Percentiles rank a stretch among this genome's conserved stretches.
phyloP scores from a whole-genome alignment of 2,113 vertebrate species.

The Turnix velox region DNA sequence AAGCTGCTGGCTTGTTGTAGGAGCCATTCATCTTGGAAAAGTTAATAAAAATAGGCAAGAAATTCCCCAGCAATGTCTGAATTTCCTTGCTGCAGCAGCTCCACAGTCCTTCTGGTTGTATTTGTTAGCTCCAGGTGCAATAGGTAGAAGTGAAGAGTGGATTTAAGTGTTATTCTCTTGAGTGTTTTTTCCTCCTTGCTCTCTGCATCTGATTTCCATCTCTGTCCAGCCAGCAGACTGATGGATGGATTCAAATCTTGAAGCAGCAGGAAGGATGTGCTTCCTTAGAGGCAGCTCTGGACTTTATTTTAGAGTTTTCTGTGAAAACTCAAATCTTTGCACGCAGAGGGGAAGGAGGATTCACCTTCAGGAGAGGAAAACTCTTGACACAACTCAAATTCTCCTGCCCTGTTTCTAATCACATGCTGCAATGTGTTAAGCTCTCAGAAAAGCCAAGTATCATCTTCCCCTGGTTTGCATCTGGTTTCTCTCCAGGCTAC shows the following conservation, averaged over 20 bases:
- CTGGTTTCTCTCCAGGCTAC: neutral
- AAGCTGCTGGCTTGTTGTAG: neutral
- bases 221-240: neutral
- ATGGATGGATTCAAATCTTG: neutral
- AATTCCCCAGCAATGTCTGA: rapidly evolving
- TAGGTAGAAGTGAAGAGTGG: neutral
- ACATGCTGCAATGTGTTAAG: neutral
- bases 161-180: neutral
- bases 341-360: neutral
- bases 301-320: neutral
- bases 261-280: neutral
- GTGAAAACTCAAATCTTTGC: neutral
- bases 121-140: neutral
- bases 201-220: neutral
- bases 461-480: neutral
- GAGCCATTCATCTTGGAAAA: neutral
- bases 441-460: neutral
- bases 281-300: neutral
- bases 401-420: neutral
- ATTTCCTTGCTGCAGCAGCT: neutral
- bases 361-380: neutral
- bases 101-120: neutral
- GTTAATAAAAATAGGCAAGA: neutral
- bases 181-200: neutral
- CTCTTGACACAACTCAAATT: neutral